Evolutionary conservation across 2,113 vertebrate genomes (phyloP).

Genomic region (Mustelus asterias): DNA sequence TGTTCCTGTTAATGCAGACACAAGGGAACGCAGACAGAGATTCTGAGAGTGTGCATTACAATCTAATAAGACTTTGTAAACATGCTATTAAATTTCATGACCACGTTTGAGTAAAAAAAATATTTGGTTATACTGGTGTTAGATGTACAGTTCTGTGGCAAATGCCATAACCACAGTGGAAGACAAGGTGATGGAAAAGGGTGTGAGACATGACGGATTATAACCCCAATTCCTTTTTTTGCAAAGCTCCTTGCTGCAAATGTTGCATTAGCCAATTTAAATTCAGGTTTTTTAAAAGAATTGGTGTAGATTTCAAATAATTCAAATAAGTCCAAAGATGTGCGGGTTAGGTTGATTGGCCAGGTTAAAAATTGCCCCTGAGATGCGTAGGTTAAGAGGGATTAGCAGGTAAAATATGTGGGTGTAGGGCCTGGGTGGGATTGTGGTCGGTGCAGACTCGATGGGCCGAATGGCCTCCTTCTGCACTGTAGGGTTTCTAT

Average conservation of each 20-base stretch:
- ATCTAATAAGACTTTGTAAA: background rate
- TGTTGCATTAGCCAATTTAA: background rate
- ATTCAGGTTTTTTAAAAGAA: background rate
- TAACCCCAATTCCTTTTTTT: background rate
- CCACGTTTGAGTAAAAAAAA: background rate
- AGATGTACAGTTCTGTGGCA: background rate
- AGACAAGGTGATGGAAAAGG: background rate
- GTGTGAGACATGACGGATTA: no score
- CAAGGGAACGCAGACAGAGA: background rate
- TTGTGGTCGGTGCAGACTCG: no score
- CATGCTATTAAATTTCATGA: background rate
- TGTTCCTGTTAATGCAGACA: background rate
- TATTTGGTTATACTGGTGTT: background rate
- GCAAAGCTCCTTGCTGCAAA: background rate
- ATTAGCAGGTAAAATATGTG: no score
- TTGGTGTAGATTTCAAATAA: background rate
- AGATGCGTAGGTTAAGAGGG: no score
- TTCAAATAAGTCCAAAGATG: no score
- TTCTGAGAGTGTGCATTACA: background rate
- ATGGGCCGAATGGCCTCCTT: no score
- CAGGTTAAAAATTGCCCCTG: no score
- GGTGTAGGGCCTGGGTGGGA: no score
- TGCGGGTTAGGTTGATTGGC: no score
- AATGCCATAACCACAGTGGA: background rate
- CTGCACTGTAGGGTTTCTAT: no score